phyloP scores from a whole-genome alignment of 2,888 invertebrate species.

The Phyllotreta striolata region DNA sequence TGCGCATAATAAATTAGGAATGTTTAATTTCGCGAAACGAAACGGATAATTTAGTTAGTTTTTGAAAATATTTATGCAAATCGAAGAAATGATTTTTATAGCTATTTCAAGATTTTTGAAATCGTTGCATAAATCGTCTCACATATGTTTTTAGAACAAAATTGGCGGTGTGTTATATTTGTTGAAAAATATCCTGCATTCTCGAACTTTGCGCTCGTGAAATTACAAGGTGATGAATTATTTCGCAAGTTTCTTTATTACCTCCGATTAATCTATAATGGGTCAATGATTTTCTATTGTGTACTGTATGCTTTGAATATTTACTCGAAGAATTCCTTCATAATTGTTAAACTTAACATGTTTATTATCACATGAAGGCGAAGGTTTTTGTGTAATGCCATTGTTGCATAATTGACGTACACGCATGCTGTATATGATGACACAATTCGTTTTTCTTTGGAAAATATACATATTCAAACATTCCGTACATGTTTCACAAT shows the following conservation, averaged over 20 bases:
- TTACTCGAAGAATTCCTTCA: conserved; percentile 24
- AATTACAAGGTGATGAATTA: conserved; percentile 22
- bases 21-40: background rate
- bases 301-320: conserved; percentile 32
- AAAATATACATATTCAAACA: conserved; percentile 6
- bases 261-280: conserved; percentile 30
- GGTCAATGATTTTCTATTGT: conserved; percentile 35
- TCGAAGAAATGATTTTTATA: too few species aligned
- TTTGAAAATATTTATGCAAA: too few species aligned
- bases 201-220: conserved; percentile 18
- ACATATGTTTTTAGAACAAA: too few species aligned
- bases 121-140: background rate
- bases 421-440: conserved; percentile 8
- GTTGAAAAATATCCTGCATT: conserved; percentile 21
- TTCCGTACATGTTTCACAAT: too few species aligned
- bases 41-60: too few species aligned
- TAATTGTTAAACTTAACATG: conserved; percentile 6
- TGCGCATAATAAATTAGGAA: conserved; percentile 1
- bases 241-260: conserved; percentile 26
- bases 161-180: background rate
- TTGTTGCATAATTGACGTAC: background rate
- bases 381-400: conserved; percentile 11
- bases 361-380: conserved; percentile 20
- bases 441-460: background rate
- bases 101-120: too few species aligned